Evolutionary conservation across 2,797 vertebrate genomes (phyloP).

Genomic region (Sciurus carolinensis): DNA sequence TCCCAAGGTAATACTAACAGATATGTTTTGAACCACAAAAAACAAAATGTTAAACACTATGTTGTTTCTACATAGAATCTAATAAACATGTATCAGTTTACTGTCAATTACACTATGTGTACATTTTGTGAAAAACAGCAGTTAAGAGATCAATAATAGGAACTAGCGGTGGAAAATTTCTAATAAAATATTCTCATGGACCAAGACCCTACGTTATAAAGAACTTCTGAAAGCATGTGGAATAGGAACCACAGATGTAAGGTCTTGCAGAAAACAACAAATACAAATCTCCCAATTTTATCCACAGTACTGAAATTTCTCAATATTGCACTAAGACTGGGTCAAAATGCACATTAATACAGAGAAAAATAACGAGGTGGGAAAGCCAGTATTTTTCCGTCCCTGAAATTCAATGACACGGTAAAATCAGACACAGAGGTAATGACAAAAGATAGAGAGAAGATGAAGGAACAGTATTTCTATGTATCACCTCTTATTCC

Average conservation of each 20-base stretch:
- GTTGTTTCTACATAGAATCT: constrained; percentile 43
- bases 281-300: constrained; percentile 3
- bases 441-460: not conserved
- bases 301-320: not conserved
- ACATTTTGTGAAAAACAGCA: constrained; percentile 53
- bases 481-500: not conserved
- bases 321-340: not conserved
- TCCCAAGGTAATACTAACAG: not conserved
- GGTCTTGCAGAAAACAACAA: not conserved
- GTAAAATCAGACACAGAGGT: constrained; percentile 21
- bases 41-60: not conserved
- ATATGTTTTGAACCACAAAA: not conserved
- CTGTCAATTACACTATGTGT: not conserved
- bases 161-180: not conserved
- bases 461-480: not conserved
- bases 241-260: not conserved
- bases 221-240: not conserved
- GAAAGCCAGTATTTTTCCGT: not conserved
- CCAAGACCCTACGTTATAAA: not conserved
- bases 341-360: constrained; percentile 17
- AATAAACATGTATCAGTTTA: not conserved
- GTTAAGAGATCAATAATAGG: constrained; percentile 35
- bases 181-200: not conserved
- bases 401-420: not conserved
- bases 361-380: not conserved